These are phyloP conservation scores for Heliocidaris tuberculata DNA, from an alignment of 35 echinoderm and acorn worm species.

Conservation along the genomic window DNA sequence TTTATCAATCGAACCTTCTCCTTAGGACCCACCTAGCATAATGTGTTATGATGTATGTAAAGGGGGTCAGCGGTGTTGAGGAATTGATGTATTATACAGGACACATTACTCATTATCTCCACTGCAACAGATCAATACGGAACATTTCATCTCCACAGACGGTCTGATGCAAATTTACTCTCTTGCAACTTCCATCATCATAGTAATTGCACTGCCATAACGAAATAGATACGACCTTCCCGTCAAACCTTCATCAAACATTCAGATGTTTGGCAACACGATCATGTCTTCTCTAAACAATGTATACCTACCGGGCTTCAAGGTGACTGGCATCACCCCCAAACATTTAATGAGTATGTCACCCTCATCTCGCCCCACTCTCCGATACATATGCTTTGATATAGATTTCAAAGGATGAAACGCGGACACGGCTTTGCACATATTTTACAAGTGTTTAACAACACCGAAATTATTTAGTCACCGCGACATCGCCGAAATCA, in stretches of 20 bases:
- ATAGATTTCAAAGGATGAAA: background rate
- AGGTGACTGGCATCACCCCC: background rate
- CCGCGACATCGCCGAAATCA: background rate
- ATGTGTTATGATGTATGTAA: background rate
- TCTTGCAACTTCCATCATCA: background rate
- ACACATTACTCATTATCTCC: background rate
- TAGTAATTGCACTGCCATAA: background rate
- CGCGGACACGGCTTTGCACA: background rate
- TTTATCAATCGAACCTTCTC: too few species aligned
- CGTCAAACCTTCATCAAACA: background rate
- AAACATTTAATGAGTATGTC: background rate
- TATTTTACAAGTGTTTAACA: conserved; percentile 3
- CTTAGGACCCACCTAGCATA: too few species aligned
- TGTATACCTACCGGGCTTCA: background rate
- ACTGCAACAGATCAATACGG: background rate
- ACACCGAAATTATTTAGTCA: background rate
- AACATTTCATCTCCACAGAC: background rate
- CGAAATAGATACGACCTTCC: background rate
- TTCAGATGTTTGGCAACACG: background rate
- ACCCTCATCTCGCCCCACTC: background rate
- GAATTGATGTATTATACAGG: background rate
- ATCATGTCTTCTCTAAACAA: background rate
- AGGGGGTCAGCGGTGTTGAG: background rate
- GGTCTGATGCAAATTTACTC: background rate
- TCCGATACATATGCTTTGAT: background rate